Conservation (phyloP, 2,888 invertebrate species). For the Lycia hirtaria region DNA sequence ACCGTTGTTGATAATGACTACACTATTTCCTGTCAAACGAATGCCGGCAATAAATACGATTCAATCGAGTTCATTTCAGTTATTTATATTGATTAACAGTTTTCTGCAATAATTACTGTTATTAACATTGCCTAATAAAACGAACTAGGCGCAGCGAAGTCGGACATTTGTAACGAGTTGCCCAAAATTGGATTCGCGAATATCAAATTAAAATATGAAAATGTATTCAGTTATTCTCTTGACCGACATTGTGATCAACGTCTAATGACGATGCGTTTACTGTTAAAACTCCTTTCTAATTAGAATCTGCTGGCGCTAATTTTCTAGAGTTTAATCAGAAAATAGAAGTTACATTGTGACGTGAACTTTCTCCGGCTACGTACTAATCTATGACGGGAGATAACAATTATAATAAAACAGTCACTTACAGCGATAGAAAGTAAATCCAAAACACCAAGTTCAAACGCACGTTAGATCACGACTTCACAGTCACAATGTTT, state of each 20-base stretch:
- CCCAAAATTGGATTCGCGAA: constrained; percentile 31
- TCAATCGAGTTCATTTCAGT: constrained; percentile 44
- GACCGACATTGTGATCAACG: constrained; percentile 41
- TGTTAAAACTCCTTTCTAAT: constrained; percentile 45
- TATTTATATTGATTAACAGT: constrained; percentile 42
- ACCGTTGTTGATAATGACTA: constrained; percentile 47
- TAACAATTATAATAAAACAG: constrained; percentile 73
- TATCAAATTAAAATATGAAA: constrained; percentile 35
- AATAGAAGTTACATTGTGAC: constrained; percentile 37
- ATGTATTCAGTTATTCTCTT: constrained; percentile 46
- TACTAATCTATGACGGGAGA: constrained; percentile 52
- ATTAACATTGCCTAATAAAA: constrained; percentile 39
- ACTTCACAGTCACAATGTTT: constrained; percentile 72
- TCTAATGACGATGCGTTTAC: constrained; percentile 33
- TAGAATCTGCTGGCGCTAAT: constrained; percentile 33
- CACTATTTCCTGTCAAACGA: constrained; percentile 53
- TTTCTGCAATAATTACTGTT: constrained; percentile 43
- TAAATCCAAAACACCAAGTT: constrained; percentile 79
- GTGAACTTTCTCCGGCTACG: constrained; percentile 66
- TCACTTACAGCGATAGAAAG: constrained; percentile 83
- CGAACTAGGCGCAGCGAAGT: constrained; percentile 31
- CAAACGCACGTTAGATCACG: constrained; percentile 65
- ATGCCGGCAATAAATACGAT: constrained; percentile 40
- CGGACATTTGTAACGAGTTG: constrained; percentile 25
- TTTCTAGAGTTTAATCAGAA: constrained; percentile 12